A percentile compares a stretch with the other conserved stretches of the same genome.
Conservation (phyloP, 2,113 vertebrate species). For the Marmota flaviventris region DNA sequence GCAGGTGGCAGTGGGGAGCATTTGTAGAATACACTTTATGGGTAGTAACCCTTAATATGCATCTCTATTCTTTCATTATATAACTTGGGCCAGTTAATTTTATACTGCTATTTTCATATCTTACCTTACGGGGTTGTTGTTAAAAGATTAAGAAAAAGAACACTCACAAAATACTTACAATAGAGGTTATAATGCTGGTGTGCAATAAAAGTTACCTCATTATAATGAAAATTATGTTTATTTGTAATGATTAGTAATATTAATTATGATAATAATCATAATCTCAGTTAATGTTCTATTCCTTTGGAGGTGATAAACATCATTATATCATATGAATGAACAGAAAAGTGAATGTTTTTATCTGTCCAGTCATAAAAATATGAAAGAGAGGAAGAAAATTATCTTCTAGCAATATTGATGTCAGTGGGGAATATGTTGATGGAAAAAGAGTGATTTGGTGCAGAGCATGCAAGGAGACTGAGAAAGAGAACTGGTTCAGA, state of each 20-base stretch:
- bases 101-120: background rate
- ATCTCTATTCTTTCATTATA: background rate
- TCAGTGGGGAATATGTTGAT: background rate
- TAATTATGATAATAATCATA: background rate
- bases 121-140: background rate
- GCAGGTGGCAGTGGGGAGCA: background rate
- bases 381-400: slow-evolving; percentile 15
- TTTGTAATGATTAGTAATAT: background rate
- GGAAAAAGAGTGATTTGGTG: background rate
- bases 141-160: slow-evolving; percentile 4
- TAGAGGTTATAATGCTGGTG: background rate
- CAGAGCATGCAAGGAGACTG: background rate
- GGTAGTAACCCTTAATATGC: background rate
- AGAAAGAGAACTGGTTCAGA: background rate
- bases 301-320: background rate
- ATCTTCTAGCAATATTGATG: background rate
- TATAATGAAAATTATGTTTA: background rate
- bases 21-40: background rate
- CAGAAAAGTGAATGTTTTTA: background rate
- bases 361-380: background rate
- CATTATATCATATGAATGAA: background rate
- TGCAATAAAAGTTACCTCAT: background rate
- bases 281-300: background rate
- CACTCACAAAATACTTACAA: background rate
- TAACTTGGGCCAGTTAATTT: background rate